Evolutionary conservation across 2,888 invertebrate species (phyloP).

Genomic region (Loripinus fragilis): DNA sequence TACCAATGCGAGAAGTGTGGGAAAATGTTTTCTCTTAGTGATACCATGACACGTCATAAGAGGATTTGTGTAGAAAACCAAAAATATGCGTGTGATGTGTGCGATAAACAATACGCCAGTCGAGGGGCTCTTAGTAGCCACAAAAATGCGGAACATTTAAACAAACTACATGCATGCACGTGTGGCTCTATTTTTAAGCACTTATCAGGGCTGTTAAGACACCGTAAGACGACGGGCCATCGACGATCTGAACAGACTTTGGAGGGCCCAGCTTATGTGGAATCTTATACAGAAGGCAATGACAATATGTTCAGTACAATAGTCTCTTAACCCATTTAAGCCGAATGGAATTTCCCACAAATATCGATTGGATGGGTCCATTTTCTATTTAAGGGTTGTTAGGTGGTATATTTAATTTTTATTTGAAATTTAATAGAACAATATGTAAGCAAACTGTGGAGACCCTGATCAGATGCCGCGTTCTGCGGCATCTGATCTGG

Average conservation of each 20-base stretch:
- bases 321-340: too few relatives aligned
- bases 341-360: too few relatives aligned
- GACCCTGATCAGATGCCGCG: too few relatives aligned
- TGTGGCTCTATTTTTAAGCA: neutral
- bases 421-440: too few relatives aligned
- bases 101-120: neutral
- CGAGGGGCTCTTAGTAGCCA: neutral
- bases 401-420: too few relatives aligned
- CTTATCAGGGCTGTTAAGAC: neutral
- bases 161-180: neutral
- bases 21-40: neutral
- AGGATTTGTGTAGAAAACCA: neutral
- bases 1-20: neutral
- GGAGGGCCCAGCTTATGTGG: too few relatives aligned
- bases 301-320: too few relatives aligned
- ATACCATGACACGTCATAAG: neutral
- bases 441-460: too few relatives aligned
- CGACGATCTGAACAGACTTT: neutral
- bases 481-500: too few relatives aligned
- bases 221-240: neutral
- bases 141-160: neutral
- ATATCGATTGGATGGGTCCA: too few relatives aligned
- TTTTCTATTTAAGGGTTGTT: too few relatives aligned
- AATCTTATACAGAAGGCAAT: too few relatives aligned
- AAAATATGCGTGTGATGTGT: neutral